A percentile compares a stretch with the other conserved stretches of the same genome.
These are phyloP conservation scores for Callyntrura sp. DNA, from an alignment of 2,888 invertebrate genomes.

Conservation along the genomic window DNA sequence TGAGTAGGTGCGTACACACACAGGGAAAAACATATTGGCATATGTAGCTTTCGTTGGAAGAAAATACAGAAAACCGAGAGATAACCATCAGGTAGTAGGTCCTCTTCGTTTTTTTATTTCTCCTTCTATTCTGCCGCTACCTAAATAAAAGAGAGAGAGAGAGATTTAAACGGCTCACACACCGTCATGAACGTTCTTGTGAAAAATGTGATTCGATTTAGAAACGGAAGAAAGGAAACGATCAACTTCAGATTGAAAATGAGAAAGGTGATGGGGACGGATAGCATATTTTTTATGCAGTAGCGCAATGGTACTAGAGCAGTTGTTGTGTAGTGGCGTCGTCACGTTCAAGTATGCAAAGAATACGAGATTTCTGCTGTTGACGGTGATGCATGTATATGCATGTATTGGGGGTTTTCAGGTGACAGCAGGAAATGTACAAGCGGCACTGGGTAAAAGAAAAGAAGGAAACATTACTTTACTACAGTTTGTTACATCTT, in stretches of 20 bases:
- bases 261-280: conserved; percentile 49
- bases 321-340: no score
- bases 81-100: conserved; percentile 30
- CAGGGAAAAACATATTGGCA: no score
- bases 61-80: conserved; percentile 19
- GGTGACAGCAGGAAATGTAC: conserved; percentile 54
- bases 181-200: conserved; percentile 49
- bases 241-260: conserved; percentile 49
- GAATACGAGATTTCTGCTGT: conserved; percentile 44
- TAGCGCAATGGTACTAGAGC: no score
- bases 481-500: no score
- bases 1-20: no score
- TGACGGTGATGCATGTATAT: conserved; percentile 56
- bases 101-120: no score
- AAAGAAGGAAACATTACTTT: no score
- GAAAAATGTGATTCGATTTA: conserved; percentile 65
- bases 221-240: conserved; percentile 60
- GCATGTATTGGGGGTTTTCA: conserved; percentile 36
- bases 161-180: conserved; percentile 40
- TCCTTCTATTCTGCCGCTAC: no score
- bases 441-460: no score
- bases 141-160: no score
- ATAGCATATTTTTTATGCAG: no score
- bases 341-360: conserved; percentile 29
- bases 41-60: no score